Conservation (phyloP, 2,797 vertebrate species). For the Champsocephalus gunnari region DNA sequence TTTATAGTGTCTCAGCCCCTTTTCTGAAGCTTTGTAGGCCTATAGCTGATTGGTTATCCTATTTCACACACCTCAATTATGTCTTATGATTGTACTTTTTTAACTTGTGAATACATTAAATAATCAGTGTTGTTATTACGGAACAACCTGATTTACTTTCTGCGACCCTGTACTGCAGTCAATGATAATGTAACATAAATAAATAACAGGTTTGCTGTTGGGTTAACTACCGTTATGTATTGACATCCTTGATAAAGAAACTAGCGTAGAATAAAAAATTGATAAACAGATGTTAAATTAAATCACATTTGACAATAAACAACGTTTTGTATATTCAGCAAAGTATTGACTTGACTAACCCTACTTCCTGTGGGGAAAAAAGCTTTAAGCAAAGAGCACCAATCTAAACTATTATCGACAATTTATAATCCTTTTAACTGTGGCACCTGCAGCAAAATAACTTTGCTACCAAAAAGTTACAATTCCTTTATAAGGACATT, state of each 20-base stretch:
- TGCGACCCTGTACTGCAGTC: not conserved
- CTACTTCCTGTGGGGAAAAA: not conserved
- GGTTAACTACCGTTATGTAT: not conserved
- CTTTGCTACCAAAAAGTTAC: not conserved
- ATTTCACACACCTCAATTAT: too few relatives aligned
- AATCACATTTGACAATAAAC: too few relatives aligned
- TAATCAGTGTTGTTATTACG: not conserved
- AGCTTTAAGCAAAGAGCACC: not conserved
- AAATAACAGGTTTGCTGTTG: not conserved
- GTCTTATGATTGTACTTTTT: too few relatives aligned
- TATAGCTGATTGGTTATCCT: too few relatives aligned
- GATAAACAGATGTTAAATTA: too few relatives aligned
- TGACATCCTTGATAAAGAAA: not conserved
- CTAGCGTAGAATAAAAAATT: not conserved
- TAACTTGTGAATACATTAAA: too few relatives aligned
- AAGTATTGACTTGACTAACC: not conserved
- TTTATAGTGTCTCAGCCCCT: too few relatives aligned
- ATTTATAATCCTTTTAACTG: not conserved
- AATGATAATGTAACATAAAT: not conserved
- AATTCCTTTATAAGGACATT: not conserved
- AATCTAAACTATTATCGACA: not conserved
- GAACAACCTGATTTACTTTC: constrained; percentile 6
- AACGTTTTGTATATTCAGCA: too few relatives aligned
- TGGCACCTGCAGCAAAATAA: not conserved
- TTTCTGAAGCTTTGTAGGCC: too few relatives aligned